These are phyloP conservation scores for Hanleya hanleyi DNA, from an alignment of 2,888 invertebrate genomes.

Conservation along the genomic window DNA sequence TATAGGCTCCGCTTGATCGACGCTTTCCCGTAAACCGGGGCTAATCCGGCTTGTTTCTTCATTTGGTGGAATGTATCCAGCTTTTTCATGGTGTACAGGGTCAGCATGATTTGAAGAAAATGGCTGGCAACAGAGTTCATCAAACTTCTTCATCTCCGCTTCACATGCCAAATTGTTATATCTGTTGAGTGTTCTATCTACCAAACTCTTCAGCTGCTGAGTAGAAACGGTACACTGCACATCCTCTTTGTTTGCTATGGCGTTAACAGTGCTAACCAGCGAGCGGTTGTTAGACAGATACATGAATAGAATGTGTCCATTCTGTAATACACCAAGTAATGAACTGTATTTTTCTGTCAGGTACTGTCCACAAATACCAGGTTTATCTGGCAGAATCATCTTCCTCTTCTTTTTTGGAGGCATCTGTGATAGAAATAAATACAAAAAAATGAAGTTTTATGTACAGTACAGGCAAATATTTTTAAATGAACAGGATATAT, in stretches of 20 bases:
- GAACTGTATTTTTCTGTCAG: not conserved
- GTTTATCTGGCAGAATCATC: constrained; percentile 1
- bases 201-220: not conserved
- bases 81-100: not conserved
- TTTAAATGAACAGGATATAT: not conserved
- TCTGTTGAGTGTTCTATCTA: not conserved
- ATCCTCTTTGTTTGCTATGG: constrained; percentile 4
- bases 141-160: constrained; percentile 2
- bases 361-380: constrained; percentile 7
- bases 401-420: constrained; percentile 3
- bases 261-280: not conserved
- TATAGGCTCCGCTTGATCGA: not conserved
- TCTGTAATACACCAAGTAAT: not conserved
- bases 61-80: not conserved
- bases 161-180: constrained; percentile 2
- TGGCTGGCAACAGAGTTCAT: constrained; percentile 2
- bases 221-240: not conserved
- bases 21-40: not conserved
- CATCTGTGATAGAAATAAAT: not conserved
- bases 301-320: too few species aligned
- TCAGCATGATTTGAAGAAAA: not conserved
- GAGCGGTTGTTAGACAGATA: not conserved
- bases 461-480: not conserved
- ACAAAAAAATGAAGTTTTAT: not conserved
- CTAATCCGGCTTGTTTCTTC: not conserved